Base-by-base conservation (phyloP, 2,797 vertebrate genomes). In the Poecile montanus region DNA sequence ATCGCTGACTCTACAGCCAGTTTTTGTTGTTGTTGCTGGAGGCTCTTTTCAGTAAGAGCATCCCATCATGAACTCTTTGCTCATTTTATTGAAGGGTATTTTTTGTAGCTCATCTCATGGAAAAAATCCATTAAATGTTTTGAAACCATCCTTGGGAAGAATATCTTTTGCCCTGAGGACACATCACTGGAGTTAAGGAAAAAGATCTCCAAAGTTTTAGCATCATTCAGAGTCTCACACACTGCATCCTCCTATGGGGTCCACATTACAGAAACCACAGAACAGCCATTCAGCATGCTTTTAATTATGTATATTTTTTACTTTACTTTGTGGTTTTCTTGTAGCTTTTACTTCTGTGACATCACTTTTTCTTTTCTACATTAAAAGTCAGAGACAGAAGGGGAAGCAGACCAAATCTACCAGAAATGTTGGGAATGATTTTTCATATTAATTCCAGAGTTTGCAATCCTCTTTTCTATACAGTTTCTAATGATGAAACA, bases 71-170 rank as follows among this genome's bases (percentile, higher is more conserved):
- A 88, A 57, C 38, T 77, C 74, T 90, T 77, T 67, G 65, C 80
- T 88, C 67, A 82, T 96, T 93, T 89, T 92, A 90, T 85, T 96
- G 94, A 96, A 94, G 77, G 62, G n/a, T 66, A 58, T 83, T 89
- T 86, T 93, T 87, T 91, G 83, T 62, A 93, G 68, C 65, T 72
- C 56, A 38, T 75, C 86, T 87, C 63, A 70, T 75, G 84, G 75
- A 80, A 96, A 85, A 95, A 47, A 17, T 93, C 57, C 21, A 47
- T 92, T 83, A 72, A 87, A 58, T 87, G 45, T 83, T 91, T 96
- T 89, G 70, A 78, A 88, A 72, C 17, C 40, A 44, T 79, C 47
- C 68, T 89, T 83, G 81, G 58, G 85, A 94, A 95, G 47, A 89
- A 54, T 61, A 54, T 83, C 54, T 83, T 87, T 40, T 93, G 27